phyloP scores from a whole-genome alignment of 2,113 vertebrate genomes.

The Lipophrys pholis region DNA sequence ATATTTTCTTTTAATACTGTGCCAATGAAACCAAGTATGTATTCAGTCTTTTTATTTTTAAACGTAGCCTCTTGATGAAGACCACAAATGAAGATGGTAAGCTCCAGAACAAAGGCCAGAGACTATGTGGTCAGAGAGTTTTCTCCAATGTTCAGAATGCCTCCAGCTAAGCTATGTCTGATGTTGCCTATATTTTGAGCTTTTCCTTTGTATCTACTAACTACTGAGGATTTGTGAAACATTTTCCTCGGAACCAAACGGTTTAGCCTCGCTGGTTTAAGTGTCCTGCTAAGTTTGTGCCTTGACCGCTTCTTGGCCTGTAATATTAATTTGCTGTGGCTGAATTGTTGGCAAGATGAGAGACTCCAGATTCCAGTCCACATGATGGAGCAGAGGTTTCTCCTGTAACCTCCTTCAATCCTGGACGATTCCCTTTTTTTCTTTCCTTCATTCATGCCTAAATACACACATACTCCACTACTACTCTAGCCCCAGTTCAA shows the following conservation, averaged over 20 bases:
- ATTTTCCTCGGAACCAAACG: conserved; percentile 8
- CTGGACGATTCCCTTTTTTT: conserved; percentile 16
- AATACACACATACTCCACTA: neutral
- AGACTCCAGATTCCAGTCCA: conserved; percentile 48
- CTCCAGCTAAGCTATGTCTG: neutral
- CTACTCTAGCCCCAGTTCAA: no score
- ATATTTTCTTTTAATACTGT: neutral
- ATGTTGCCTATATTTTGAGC: no score
- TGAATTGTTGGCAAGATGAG: conserved; percentile 28
- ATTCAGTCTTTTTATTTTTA: neutral
- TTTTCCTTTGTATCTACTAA: conserved; percentile 6
- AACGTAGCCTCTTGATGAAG: neutral
- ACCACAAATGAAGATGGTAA: neutral
- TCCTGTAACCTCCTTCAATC: conserved; percentile 42
- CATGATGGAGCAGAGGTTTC: conserved; percentile 42
- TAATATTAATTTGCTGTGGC: conserved; percentile 35
- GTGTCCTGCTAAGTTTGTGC: conserved; percentile 13
- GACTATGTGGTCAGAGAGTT: neutral
- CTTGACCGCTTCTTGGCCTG: conserved; percentile 14
- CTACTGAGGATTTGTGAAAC: conserved; percentile 2
- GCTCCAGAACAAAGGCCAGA: neutral
- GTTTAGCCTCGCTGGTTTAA: conserved; percentile 7
- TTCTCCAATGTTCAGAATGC: neutral
- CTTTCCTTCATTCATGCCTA: conserved; percentile 10
- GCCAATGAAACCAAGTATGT: neutral